Conservation (phyloP, 30 jellyfish, hydroid and myxozoan genomes). For the Cassiopea xamachana region DNA sequence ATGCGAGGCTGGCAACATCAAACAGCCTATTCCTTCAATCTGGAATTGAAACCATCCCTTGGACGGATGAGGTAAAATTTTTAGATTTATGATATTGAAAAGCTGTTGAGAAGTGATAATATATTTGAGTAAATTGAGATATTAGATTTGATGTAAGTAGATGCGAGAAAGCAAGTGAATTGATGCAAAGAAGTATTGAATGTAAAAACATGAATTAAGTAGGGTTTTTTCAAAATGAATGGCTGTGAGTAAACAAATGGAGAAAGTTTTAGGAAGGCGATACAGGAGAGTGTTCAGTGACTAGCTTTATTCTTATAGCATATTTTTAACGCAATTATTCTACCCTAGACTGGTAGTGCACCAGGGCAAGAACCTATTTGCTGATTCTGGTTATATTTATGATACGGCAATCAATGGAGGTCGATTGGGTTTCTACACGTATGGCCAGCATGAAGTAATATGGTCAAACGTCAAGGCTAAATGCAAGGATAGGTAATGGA, state of each 20-base stretch:
- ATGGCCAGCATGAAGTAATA: conserved; percentile 83
- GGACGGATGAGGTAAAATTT: conserved; percentile 82
- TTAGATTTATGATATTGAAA: not conserved
- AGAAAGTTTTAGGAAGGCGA: too few species aligned
- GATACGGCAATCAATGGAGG: conserved; percentile 88
- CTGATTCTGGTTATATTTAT: conserved; percentile 89
- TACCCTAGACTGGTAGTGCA: conserved; percentile 53
- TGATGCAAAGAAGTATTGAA: too few species aligned
- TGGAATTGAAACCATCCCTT: conserved; percentile 90
- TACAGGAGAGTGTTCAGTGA: too few species aligned
- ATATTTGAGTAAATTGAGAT: too few species aligned
- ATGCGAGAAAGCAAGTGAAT: too few species aligned
- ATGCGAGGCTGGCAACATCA: conserved; percentile 93
- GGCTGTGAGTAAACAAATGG: too few species aligned
- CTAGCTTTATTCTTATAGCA: not conserved
- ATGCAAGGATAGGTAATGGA: conserved; percentile 76
- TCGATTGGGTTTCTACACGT: conserved; percentile 89
- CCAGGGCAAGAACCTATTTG: conserved; percentile 65
- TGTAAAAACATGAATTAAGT: too few species aligned
- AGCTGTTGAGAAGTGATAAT: not conserved
- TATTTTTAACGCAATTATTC: not conserved
- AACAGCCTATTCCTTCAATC: conserved; percentile 79
- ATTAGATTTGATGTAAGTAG: too few species aligned
- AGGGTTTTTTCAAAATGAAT: too few species aligned
- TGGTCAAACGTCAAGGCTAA: conserved; percentile 83